Percentiles rank a stretch among this genome's conserved stretches.
Conservation (phyloP, 2,888 invertebrate genomes). For the Gymnoscelis rufifasciata region DNA sequence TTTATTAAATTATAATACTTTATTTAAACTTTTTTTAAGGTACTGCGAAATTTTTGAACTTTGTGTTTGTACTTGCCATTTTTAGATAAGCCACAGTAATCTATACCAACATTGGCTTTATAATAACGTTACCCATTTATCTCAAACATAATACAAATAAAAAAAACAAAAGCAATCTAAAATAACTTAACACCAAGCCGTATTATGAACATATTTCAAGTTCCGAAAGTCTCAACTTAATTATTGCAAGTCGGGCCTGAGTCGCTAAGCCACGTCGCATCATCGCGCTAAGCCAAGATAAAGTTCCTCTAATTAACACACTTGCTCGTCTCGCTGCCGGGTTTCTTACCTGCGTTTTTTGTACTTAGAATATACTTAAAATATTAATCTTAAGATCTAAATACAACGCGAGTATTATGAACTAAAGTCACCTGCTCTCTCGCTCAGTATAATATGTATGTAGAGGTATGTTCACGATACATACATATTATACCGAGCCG, state of each 20-base stretch:
- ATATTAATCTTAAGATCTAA: background rate
- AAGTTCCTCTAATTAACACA: conserved; percentile 62
- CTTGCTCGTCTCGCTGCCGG: conserved; percentile 41
- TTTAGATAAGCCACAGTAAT: too few species aligned
- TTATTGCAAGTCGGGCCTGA: conserved; percentile 17
- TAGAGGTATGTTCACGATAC: too few species aligned
- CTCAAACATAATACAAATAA: too few species aligned
- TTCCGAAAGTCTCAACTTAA: conserved; percentile 10
- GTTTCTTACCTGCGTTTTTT: conserved; percentile 9
- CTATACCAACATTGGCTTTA: too few species aligned
- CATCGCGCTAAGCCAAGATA: conserved; percentile 22
- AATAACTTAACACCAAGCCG: background rate
- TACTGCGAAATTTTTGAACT: too few species aligned
- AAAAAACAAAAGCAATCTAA: background rate
- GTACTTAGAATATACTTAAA: background rate
- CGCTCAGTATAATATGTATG: too few species aligned
- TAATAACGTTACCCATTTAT: too few species aligned
- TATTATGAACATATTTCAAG: conserved; percentile 6
- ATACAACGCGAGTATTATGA: background rate
- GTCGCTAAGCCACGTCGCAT: conserved; percentile 22
- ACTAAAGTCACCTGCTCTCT: too few species aligned
- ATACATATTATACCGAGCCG: too few species aligned
- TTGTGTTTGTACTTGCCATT: too few species aligned
- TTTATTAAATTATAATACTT: too few species aligned
- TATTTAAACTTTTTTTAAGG: too few species aligned